Percentiles rank a stretch among this genome's conserved stretches.
phyloP scores from a whole-genome alignment of 2,113 vertebrate species.

The Choloepus hoffmanni region DNA sequence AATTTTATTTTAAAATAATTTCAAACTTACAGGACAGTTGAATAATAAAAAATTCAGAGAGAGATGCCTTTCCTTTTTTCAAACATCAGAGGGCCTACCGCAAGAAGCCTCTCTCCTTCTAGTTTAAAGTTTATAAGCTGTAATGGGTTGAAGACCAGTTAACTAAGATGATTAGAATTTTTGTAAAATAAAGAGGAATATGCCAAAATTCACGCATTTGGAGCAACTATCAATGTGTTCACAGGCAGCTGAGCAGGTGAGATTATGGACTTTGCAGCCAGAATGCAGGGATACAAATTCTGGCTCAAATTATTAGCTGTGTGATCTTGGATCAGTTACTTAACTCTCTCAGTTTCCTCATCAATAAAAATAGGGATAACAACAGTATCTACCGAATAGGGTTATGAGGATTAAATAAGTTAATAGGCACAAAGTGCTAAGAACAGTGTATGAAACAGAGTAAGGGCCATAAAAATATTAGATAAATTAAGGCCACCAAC shows the following conservation, averaged over 20 bases:
- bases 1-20: no score
- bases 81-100: background rate
- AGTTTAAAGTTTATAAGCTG: background rate
- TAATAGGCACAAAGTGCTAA: background rate
- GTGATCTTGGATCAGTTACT: background rate
- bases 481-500: background rate
- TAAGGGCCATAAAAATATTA: background rate
- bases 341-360: background rate
- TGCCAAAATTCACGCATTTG: background rate
- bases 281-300: background rate
- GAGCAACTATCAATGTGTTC: background rate
- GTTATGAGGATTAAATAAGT: background rate
- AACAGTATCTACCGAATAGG: background rate
- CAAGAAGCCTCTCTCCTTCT: background rate
- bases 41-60: no score
- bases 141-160: background rate
- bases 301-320: background rate
- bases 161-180: background rate
- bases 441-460: background rate
- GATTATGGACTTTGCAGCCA: background rate
- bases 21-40: no score
- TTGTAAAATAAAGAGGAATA: background rate
- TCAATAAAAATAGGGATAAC: background rate
- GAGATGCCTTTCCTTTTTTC: background rate
- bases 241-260: background rate